phyloP scores from a whole-genome alignment of 2,888 invertebrate species.

The Charanyca ferruginea region DNA sequence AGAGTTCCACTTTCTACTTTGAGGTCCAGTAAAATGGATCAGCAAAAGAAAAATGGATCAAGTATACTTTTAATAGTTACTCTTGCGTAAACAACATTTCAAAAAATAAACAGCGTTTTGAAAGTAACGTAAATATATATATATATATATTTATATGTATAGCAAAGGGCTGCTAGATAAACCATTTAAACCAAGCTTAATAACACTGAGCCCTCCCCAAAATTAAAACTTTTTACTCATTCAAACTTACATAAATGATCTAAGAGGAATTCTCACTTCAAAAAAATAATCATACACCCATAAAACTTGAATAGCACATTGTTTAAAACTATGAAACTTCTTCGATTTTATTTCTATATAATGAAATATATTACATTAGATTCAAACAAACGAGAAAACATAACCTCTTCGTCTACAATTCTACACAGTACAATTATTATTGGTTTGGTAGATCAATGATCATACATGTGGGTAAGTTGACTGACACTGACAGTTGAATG shows the following conservation, averaged over 20 bases:
- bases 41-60: too few relatives aligned
- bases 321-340: neutral
- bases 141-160: too few relatives aligned
- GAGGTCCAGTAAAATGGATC: neutral
- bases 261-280: too few relatives aligned
- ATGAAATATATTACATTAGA: constrained; percentile 1
- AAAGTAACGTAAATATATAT: neutral
- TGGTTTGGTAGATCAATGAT: too few relatives aligned
- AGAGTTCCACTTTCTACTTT: too few relatives aligned
- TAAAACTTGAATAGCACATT: neutral
- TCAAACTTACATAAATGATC: neutral
- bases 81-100: neutral
- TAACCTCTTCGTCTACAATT: constrained; percentile 38
- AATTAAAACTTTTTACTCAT: neutral
- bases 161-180: too few relatives aligned
- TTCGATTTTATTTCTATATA: neutral
- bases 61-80: too few relatives aligned
- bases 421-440: too few relatives aligned
- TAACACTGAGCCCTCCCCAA: neutral
- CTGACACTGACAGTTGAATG: too few relatives aligned
- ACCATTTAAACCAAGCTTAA: too few relatives aligned
- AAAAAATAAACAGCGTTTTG: neutral
- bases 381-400: constrained; percentile 48
- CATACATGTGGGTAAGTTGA: too few relatives aligned
- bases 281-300: too few relatives aligned